Evolutionary conservation across 1,140 invertebrate species (phyloP), one percentile per base, ranked within the genome.

Genomic region (Leptinotarsa defecta): DNA sequence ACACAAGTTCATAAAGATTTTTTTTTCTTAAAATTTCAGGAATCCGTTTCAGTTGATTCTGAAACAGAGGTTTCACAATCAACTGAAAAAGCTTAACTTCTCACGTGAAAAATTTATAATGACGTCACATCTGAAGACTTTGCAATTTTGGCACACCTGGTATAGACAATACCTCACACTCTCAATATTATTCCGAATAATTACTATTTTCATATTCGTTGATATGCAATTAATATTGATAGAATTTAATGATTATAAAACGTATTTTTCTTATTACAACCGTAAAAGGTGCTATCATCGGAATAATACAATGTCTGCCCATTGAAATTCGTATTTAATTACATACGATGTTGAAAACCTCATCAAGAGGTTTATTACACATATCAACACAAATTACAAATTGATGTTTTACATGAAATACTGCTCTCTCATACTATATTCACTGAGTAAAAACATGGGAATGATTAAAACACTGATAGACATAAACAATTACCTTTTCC

Each of bases 321-420:
- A 57, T 57, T 57, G 52, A 57, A 57, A 57, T 57, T 67, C 27
- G 27, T 67, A 67, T 24, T 24, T 67, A 67, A 67, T 67, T 67
- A 34, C 13, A 67, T 34, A 67, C 17, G 13, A 22, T 67, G 64
- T 67, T 67, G 64, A 67, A 24, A 67, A 67, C 19, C 19, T 34
- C 64, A 67, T 67, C 27, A 67, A 11, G 15, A 34, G 13, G 20
- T 67, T 67, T 67, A 67, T 67, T 67, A 67, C 27, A 67, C 64
- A 34, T 67, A 67, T 67, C 64, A 67, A 20, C 64, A 67, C 64
- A 22, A 67, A 67, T 67, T 67, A 67, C 64, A 67, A 67, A 67
- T 34, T 67, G 64, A 34, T 67, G 64, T 67, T 67, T 22, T 34
- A 67, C 64, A 67, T 67, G 64, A 24, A 67, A 67, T 67, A 67